Base-by-base conservation (phyloP, 1,140 invertebrate species). In the Listronotus bonariensis region DNA sequence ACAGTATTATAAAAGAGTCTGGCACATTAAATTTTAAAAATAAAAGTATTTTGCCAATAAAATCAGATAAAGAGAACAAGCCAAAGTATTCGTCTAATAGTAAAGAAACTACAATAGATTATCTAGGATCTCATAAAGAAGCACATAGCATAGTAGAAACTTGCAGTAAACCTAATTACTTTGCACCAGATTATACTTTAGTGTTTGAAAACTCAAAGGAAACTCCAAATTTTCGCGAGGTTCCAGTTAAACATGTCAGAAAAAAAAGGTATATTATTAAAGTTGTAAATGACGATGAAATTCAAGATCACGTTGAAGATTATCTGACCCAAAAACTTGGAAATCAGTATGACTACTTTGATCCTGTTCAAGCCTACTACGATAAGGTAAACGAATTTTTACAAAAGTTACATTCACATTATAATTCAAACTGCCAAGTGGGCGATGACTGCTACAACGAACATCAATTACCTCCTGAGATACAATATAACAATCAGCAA, bases 181-280 rank as follows among this genome's bases (percentile, higher is more conserved):
- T 53, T 38, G 14, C 55, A 9, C 41, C 49, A 14, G 58, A 49
- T 10, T 60, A 40, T 11, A 26, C 20, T 7, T 9, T 26, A 11
- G 51, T 12, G 9, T 43, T 56, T 31, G 1, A 36, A 7, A 59
- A n/a, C 7, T 63, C 52, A 18, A 12, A 32, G 36, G 46, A 40
- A 48, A 40, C 9, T 11, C 14, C 17, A 55, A 67, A 67, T 64
- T 62, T 66, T 67, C 68, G 18, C 6, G 17, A 66, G 7, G 49
- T 20, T 18, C 32, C 41, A 6, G 38, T 42, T 8, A 40, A 55
- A 6, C 54, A 61, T 26, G 41, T 57, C 31, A 49, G 71, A 42
- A 65, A 71, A 20, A 72, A 72, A 58, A 52, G 71, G 8, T 72
- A 71, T 46, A 62, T 72, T 3, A 8, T 72, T n/a, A 68, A 71